Evolutionary conservation across 2,888 invertebrate species (phyloP).

Genomic region (Gari tellinella): DNA sequence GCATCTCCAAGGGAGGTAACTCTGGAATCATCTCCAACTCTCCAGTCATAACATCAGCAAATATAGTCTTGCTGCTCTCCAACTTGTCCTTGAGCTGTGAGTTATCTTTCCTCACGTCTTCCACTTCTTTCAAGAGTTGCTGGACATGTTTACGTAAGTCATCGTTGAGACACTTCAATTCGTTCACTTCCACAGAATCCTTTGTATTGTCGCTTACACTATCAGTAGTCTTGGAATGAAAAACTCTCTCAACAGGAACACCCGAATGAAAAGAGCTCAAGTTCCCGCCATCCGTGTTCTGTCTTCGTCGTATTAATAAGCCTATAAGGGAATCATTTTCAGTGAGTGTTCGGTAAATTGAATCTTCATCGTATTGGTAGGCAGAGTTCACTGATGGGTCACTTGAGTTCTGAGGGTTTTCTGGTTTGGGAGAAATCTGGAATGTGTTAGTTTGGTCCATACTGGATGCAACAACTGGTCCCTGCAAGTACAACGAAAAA

Average conservation of each 20-base stretch:
- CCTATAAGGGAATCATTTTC: slow-evolving; percentile 57
- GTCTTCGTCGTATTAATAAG: slow-evolving; percentile 45
- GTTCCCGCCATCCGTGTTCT: slow-evolving; percentile 43
- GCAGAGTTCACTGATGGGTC: slow-evolving; percentile 24
- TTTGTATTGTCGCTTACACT: slow-evolving; percentile 6
- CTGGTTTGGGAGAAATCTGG: slow-evolving; percentile 11
- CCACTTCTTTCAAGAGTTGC: slow-evolving; percentile 74
- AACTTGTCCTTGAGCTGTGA: slow-evolving; percentile 54
- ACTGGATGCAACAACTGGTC: slow-evolving; percentile 42
- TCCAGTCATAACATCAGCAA: slow-evolving; percentile 54
- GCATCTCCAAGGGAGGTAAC: slow-evolving; percentile 87
- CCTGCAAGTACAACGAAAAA: slow-evolving; percentile 36
- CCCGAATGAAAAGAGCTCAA: slow-evolving; percentile 56
- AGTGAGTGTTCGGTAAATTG: slow-evolving; percentile 52
- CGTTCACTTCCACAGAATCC: slow-evolving; percentile 67
- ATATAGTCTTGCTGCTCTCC: slow-evolving; percentile 41
- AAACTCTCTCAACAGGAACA: slow-evolving; percentile 57
- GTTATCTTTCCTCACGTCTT: slow-evolving; percentile 67
- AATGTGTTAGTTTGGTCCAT: slow-evolving; percentile 34
- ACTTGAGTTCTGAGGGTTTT: slow-evolving; percentile 10
- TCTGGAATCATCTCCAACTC: slow-evolving; percentile 86
- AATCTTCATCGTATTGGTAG: slow-evolving; percentile 42
- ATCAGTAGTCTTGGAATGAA: slow-evolving; percentile 23
- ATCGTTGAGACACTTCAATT: slow-evolving; percentile 77
- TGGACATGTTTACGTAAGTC: slow-evolving; percentile 77